Evolutionary conservation across 2,888 invertebrate genomes (phyloP).

Genomic region (Minunthozetes semirufus): DNA sequence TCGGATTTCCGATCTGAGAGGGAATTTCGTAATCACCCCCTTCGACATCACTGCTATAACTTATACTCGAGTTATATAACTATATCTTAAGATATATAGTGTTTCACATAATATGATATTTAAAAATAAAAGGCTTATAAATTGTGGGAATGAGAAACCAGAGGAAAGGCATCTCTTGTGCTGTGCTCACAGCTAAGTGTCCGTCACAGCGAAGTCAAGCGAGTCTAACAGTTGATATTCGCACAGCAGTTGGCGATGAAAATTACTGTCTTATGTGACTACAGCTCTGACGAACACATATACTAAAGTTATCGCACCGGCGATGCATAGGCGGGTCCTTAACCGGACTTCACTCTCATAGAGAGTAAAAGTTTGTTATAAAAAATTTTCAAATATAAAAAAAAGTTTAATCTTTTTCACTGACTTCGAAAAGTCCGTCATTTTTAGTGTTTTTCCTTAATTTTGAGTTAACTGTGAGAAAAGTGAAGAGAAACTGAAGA

Average conservation of each 20-base stretch:
- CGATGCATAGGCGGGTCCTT: constrained; percentile 13
- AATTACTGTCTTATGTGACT: constrained; percentile 26
- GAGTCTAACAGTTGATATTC: background rate
- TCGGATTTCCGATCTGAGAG: too few species aligned
- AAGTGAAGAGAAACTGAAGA: too few species aligned
- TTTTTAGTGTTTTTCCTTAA: constrained; percentile 5
- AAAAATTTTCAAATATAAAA: background rate
- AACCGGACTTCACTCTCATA: constrained; percentile 20
- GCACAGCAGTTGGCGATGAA: constrained; percentile 30
- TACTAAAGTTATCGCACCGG: constrained; percentile 2
- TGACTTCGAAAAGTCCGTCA: background rate
- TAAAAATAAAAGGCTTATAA: constrained; percentile 15
- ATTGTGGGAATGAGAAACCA: constrained; percentile 17
- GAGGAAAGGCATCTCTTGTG: background rate
- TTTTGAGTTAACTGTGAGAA: constrained; percentile 16
- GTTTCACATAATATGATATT: background rate
- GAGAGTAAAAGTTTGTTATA: background rate
- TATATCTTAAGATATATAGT: background rate
- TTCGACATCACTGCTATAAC: too few species aligned
- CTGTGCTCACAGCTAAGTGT: background rate
- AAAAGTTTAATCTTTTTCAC: background rate
- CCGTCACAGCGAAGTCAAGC: too few species aligned
- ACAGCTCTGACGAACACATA: constrained; percentile 28
- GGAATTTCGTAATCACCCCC: too few species aligned
- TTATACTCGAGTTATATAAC: constrained; percentile 2